Evolutionary conservation across 2,797 vertebrate genomes (phyloP).

Genomic region (Artibeus lituratus): DNA sequence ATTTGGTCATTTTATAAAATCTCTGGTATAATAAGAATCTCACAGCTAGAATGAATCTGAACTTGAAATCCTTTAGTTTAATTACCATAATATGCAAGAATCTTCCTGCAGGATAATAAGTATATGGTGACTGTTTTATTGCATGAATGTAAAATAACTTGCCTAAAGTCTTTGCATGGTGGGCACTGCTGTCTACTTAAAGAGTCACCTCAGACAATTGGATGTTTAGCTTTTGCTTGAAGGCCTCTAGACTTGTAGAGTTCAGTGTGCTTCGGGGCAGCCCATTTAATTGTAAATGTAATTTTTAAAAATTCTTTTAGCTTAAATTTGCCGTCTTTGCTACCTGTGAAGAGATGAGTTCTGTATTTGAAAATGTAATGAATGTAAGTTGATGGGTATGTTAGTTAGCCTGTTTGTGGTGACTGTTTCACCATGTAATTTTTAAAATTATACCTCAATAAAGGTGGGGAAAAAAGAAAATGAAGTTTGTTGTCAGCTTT

Average conservation of each 20-base stretch:
- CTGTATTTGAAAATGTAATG: background rate
- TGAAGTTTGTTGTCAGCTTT: background rate
- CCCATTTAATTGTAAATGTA: background rate
- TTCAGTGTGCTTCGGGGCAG: background rate
- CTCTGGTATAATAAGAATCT: background rate
- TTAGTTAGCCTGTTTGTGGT: background rate
- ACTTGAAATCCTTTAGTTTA: background rate
- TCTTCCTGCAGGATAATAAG: background rate
- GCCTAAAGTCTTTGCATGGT: background rate
- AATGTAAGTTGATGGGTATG: background rate
- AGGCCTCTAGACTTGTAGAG: background rate
- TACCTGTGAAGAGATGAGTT: background rate
- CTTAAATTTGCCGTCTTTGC: background rate
- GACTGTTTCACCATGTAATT: background rate
- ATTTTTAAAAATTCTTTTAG: background rate
- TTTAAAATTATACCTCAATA: background rate
- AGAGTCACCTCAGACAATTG: background rate
- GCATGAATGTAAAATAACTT: background rate
- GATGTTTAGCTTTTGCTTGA: background rate
- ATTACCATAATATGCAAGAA: background rate
- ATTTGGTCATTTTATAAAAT: constrained; percentile 12
- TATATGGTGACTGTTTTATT: background rate
- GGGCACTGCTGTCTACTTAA: background rate
- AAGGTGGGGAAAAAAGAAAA: background rate
- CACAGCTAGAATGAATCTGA: background rate